Conservation (phyloP, 2,113 vertebrate species). For the Recurvirostra avosetta region DNA sequence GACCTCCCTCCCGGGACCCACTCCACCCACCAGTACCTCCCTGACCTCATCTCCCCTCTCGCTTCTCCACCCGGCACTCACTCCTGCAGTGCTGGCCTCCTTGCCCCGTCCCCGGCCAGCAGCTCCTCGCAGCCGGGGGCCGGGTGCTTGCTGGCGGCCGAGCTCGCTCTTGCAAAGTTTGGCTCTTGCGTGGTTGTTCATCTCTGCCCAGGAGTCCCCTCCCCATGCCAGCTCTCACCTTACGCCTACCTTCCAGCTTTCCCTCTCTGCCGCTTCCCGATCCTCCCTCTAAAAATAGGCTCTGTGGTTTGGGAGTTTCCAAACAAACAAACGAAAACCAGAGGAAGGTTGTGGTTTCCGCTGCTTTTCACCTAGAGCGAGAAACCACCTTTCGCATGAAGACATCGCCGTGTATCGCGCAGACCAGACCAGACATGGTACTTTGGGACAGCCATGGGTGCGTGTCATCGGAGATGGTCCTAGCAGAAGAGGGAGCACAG, state of each 20-base stretch:
- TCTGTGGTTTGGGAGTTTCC: constrained; percentile 9
- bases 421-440: neutral
- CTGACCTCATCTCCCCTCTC: constrained; percentile 39
- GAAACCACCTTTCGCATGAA: neutral
- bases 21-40: constrained; percentile 27
- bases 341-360: neutral
- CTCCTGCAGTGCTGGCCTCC: neutral
- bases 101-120: neutral
- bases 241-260: neutral
- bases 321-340: neutral
- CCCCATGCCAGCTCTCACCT: neutral
- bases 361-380: neutral
- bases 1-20: neutral
- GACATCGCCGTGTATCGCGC: accelerated
- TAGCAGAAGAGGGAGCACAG: neutral
- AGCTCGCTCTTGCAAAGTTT: accelerated
- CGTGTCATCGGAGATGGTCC: neutral
- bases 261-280: neutral
- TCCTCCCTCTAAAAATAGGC: neutral
- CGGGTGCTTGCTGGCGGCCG: accelerated
- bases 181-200: neutral
- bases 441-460: neutral
- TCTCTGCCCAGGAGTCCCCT: neutral
- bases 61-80: neutral
- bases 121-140: accelerated